Base-by-base conservation (phyloP, 2,113 vertebrate genomes). In the Rhynchopsitta pachyrhyncha region DNA sequence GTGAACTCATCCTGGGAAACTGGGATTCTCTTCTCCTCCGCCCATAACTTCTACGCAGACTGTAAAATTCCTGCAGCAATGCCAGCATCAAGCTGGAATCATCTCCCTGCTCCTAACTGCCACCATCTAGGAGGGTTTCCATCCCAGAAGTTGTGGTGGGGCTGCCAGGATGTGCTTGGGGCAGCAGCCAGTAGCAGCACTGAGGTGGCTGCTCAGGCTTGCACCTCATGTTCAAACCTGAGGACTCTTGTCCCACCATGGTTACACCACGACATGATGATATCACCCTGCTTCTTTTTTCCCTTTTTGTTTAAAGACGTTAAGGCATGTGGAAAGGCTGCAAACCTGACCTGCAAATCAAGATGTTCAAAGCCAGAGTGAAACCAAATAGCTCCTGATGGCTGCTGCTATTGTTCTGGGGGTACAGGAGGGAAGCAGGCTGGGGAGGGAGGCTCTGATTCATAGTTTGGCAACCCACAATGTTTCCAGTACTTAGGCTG, bases 381-480 rank as follows among this genome's bases (percentile, higher is more conserved):
- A 5, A 28, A 80, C 37, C 33, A 28, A 73, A 17, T 15, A 60
- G 31, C 50, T 87, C 18, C 77, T 47, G 39, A 0, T 5, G 44
- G 64, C 1, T 10, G 46, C 55, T 46, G 92, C 66, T 4, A 22
- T 42, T 82, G 90, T 5, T 93, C 66, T 27, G 13, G 71, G 87
- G 88, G 60, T 22, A 39, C 35, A 27, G 60, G 60, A 62, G 60
- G 35, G 46, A 28, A 35, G 75, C 68, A 19, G 46, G 50, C 35
- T 39, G 70, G 60, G 71, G 44, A 52, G 42, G 68, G 20, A 50
- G 63, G 84, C 80, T 94, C 94, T 96, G 93, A 94, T 84, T 96
- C 96, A 92, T 8, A 66, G 22, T 49, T 92, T 88, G 85, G 41
- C 92, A 95, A 18, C 95, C 91, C 85, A 86, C 95, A 46, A 0